Evolutionary conservation across 2,797 vertebrate genomes (phyloP).

Genomic region (Falco novaeseelandiae): DNA sequence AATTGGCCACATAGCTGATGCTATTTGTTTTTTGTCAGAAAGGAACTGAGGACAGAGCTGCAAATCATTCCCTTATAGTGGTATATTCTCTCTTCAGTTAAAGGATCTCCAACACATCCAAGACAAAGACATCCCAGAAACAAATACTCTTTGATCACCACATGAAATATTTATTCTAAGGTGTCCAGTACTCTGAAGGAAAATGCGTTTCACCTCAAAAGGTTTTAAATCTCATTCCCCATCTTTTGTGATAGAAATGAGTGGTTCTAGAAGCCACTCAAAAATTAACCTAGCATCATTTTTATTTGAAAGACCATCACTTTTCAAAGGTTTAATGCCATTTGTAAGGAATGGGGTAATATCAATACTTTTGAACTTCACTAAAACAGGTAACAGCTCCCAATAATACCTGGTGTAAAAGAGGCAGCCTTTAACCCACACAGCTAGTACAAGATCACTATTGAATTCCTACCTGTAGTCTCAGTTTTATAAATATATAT

Average conservation of each 20-base stretch:
- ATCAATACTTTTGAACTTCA: not conserved
- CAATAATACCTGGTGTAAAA: not conserved
- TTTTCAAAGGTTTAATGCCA: not conserved
- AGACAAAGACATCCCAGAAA: not conserved
- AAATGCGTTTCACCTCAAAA: not conserved
- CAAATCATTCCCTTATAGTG: not conserved
- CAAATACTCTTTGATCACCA: not conserved
- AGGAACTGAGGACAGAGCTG: not conserved
- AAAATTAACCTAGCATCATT: not conserved
- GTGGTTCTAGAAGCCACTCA: not conserved
- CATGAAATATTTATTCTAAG: not conserved
- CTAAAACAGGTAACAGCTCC: not conserved
- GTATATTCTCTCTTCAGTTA: not conserved
- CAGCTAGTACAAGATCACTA: not conserved
- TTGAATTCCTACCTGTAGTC: not conserved
- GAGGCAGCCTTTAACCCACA: not conserved
- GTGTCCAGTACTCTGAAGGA: not conserved
- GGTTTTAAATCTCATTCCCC: not conserved
- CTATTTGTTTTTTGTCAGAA: not conserved
- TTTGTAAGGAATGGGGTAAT: not conserved
- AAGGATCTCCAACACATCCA: not conserved
- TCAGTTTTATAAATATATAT: not conserved
- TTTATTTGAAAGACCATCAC: not conserved
- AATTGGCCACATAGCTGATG: fast-evolving
- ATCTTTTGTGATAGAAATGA: not conserved